phyloP scores from a whole-genome alignment of 2,797 vertebrate genomes.

The Bradypodion pumilum region DNA sequence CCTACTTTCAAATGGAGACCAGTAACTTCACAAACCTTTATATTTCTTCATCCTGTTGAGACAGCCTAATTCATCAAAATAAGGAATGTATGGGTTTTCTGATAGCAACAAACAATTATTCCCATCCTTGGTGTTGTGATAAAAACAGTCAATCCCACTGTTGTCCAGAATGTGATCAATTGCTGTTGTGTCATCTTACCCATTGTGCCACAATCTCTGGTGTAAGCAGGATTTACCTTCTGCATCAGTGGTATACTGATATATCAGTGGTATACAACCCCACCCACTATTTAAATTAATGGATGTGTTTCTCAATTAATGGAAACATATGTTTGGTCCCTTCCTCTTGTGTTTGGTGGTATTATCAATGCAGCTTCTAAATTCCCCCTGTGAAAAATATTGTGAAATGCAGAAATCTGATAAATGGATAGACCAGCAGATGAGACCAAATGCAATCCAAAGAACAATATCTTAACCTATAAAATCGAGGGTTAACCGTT shows the following conservation, averaged over 20 bases:
- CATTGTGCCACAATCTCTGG: neutral
- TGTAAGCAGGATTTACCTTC: neutral
- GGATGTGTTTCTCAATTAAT: neutral
- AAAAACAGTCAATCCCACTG: neutral
- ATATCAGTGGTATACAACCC: too few species aligned
- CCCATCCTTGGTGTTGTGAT: neutral
- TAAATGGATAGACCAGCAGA: neutral
- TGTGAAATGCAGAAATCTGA: neutral
- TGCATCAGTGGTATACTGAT: rapidly evolving
- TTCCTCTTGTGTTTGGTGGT: neutral
- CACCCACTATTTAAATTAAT: neutral
- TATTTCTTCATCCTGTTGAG: too few species aligned
- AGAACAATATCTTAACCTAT: too few species aligned
- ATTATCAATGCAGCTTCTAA: conserved; percentile 1
- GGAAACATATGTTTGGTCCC: conserved; percentile 12
- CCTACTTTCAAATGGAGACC: too few species aligned
- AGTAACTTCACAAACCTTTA: too few species aligned
- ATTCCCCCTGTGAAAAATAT: neutral
- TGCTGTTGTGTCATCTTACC: neutral
- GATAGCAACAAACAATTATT: neutral
- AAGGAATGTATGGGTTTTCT: too few species aligned
- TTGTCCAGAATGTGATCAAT: neutral
- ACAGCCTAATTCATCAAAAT: too few species aligned
- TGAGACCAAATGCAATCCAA: neutral
- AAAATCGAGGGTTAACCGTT: too few species aligned